Evolutionary conservation across 2,888 invertebrate species (phyloP).

Genomic region (Apodemia zela): DNA sequence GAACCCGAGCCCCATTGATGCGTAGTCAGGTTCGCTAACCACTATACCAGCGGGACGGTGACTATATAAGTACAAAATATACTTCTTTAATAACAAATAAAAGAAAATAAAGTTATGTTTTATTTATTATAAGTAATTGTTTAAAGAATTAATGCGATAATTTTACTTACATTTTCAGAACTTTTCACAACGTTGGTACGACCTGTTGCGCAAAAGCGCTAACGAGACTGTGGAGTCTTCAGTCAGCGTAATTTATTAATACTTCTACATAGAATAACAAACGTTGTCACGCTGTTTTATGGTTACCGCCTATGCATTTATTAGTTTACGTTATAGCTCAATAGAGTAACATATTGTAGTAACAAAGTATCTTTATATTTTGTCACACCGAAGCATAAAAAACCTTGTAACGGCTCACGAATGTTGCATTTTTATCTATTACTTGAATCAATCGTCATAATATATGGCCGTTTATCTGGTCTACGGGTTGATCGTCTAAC

Average conservation of each 20-base stretch:
- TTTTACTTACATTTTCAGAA: conserved; percentile 16
- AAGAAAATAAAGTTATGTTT: no score
- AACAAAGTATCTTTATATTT: neutral
- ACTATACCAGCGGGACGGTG: no score
- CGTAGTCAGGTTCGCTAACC: no score
- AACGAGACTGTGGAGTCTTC: conserved; percentile 69
- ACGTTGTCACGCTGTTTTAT: conserved; percentile 23
- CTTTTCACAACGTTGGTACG: conserved; percentile 40
- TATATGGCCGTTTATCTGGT: no score
- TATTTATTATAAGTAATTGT: no score
- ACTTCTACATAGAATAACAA: conserved; percentile 39
- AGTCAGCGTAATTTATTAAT: conserved; percentile 71
- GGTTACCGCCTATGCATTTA: conserved; percentile 26
- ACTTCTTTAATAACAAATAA: no score
- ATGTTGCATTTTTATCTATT: no score
- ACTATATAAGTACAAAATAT: no score
- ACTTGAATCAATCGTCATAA: no score
- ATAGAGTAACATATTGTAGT: neutral
- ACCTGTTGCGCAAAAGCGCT: conserved; percentile 70
- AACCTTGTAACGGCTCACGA: neutral
- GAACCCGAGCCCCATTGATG: no score
- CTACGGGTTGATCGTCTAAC: no score
- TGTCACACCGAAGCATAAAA: neutral
- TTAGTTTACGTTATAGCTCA: conserved; percentile 1
- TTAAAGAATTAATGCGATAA: no score